These are phyloP conservation scores for Edolisoma coerulescens DNA, from an alignment of 2,113 vertebrate genomes.

Conservation along the genomic window DNA sequence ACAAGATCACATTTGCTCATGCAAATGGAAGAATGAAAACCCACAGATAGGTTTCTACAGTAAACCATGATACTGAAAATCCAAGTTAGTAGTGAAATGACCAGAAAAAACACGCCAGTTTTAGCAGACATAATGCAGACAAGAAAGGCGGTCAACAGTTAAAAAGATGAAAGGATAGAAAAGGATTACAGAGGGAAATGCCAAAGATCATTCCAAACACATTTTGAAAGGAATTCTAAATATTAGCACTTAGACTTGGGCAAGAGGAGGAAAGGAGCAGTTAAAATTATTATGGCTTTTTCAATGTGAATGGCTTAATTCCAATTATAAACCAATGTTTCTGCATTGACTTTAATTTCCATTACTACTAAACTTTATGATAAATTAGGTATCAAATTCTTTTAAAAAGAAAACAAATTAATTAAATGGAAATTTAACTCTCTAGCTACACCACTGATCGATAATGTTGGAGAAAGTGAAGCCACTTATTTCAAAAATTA, in stretches of 20 bases:
- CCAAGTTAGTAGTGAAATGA: neutral
- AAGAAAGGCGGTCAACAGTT: neutral
- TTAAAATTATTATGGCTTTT: neutral
- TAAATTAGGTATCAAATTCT: neutral
- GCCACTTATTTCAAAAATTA: neutral
- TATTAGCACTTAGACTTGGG: neutral
- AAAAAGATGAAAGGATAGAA: neutral
- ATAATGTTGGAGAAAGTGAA: neutral
- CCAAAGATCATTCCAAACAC: neutral
- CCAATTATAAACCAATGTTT: neutral
- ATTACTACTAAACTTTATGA: neutral
- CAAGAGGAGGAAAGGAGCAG: neutral
- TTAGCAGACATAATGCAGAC: neutral
- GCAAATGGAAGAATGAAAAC: neutral
- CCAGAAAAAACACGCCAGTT: neutral
- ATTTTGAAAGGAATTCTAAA: constrained; percentile 6
- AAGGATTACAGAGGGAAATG: neutral
- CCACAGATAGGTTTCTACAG: neutral
- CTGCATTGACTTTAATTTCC: neutral
- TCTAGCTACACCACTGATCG: neutral
- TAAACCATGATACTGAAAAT: neutral
- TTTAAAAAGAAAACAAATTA: neutral
- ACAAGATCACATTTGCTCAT: neutral
- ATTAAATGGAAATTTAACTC: neutral
- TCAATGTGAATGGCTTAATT: neutral